Conservation (phyloP, 2,888 invertebrate species). For the Cosmopolites sordidus region DNA sequence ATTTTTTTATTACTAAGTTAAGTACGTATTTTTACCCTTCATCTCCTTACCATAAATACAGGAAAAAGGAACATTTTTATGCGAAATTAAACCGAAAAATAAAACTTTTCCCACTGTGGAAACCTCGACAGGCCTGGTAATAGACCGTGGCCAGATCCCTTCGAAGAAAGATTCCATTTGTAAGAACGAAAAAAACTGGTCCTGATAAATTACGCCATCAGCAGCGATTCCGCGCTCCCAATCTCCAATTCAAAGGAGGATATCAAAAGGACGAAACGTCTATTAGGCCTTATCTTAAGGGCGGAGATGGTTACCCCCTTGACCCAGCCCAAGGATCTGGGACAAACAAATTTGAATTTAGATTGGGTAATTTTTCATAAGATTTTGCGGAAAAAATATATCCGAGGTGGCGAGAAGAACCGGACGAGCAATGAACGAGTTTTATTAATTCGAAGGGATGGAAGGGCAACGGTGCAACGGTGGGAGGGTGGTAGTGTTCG, state of each 20-base stretch:
- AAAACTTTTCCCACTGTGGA: background rate
- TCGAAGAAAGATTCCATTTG: background rate
- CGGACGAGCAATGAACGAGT: background rate
- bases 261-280: constrained; percentile 27
- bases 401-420: background rate
- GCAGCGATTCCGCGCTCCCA: constrained; percentile 9
- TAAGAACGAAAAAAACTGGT: background rate
- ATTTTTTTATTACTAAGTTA: too few species aligned
- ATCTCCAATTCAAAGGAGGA: constrained; percentile 22
- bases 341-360: constrained; percentile 28
- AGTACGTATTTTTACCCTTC: too few species aligned
- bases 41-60: background rate
- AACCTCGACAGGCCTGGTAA: background rate
- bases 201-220: constrained; percentile 24
- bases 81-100: background rate
- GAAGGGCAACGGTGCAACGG: background rate
- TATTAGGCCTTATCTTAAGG: constrained; percentile 25
- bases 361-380: constrained; percentile 25
- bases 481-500: too few species aligned
- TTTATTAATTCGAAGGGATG: background rate
- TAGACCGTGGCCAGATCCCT: background rate
- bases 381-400: constrained; percentile 5
- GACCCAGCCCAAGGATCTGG: constrained; percentile 19
- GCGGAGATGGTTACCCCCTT: constrained; percentile 16
- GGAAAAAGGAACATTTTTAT: background rate